A percentile compares a stretch with the other conserved stretches of the same genome.
phyloP scores from a whole-genome alignment of 1,140 invertebrate genomes.

The Rhagoletis zephyria region DNA sequence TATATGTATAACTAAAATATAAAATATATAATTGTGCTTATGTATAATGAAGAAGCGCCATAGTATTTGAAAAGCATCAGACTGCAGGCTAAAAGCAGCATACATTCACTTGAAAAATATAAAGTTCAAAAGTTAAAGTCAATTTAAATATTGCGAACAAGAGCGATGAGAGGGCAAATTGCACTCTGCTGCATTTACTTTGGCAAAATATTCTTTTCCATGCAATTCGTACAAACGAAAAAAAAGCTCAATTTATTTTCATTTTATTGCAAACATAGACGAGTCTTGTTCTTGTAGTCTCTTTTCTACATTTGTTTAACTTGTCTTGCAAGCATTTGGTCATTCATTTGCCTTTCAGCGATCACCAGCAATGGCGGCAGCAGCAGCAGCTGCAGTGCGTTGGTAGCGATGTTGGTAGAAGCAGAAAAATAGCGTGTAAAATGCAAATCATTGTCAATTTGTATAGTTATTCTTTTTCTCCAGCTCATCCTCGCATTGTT shows the following conservation, averaged over 20 bases:
- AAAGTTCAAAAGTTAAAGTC: conserved; percentile 35
- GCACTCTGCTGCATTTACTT: conserved; percentile 39
- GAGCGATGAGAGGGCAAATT: neutral
- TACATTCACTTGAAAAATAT: too few relatives aligned
- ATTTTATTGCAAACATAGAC: neutral
- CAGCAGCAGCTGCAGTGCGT: neutral
- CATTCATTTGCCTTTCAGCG: conserved; percentile 39
- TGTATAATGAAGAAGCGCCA: neutral
- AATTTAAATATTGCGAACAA: neutral
- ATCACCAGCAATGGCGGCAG: neutral
- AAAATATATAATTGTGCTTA: too few relatives aligned
- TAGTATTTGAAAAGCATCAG: neutral
- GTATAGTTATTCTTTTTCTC: too few relatives aligned
- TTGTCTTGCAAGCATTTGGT: neutral
- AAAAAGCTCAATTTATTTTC: neutral
- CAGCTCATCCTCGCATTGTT: neutral
- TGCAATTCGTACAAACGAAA: neutral
- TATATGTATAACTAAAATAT: too few relatives aligned
- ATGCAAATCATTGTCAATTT: conserved; percentile 42
- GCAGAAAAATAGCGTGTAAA: neutral
- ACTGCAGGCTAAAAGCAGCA: conserved; percentile 7
- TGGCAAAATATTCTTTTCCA: conserved; percentile 13
- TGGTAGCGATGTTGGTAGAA: too few relatives aligned
- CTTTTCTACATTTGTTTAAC: neutral
- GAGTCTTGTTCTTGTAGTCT: neutral